phyloP scores from a whole-genome alignment of 37 sponge, comb jelly and placozoan genomes.

The Dysidea cf. avara region DNA sequence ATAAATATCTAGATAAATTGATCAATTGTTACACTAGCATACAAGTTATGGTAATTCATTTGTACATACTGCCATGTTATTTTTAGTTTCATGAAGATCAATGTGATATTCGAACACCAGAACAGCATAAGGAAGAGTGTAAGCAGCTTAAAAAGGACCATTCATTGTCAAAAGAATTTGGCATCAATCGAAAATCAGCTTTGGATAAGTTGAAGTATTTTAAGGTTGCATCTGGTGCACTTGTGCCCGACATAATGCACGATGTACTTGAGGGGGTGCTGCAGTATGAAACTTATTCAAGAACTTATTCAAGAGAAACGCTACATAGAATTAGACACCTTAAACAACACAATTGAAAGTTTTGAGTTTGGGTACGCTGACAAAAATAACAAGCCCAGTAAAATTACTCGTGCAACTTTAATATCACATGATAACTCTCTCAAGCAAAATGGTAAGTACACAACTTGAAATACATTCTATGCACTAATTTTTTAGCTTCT shows the following conservation, averaged over 20 bases:
- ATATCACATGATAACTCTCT: too few species aligned
- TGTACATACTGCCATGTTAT: neutral
- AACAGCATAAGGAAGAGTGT: constrained; percentile 18
- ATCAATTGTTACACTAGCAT: too few species aligned
- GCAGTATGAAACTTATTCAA: constrained; percentile 20
- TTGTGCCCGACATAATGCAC: constrained; percentile 44
- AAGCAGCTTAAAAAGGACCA: neutral
- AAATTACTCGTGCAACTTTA: too few species aligned
- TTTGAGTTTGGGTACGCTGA: too few species aligned
- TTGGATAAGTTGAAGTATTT: neutral
- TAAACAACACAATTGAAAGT: too few species aligned
- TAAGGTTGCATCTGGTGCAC: constrained; percentile 9
- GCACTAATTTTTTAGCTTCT: too few species aligned
- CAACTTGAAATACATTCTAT: too few species aligned
- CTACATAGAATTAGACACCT: neutral
- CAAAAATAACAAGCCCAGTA: too few species aligned
- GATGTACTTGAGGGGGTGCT: constrained; percentile 36
- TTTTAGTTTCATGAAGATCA: constrained; percentile 28
- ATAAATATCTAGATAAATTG: too few species aligned
- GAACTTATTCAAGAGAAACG: neutral
- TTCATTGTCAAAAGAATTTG: neutral
- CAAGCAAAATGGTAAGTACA: too few species aligned
- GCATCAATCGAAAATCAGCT: constrained; percentile 3
- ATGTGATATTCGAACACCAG: constrained; percentile 4
- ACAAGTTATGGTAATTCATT: neutral